Conservation (phyloP, 2,113 vertebrate genomes). For the Lota lota region DNA sequence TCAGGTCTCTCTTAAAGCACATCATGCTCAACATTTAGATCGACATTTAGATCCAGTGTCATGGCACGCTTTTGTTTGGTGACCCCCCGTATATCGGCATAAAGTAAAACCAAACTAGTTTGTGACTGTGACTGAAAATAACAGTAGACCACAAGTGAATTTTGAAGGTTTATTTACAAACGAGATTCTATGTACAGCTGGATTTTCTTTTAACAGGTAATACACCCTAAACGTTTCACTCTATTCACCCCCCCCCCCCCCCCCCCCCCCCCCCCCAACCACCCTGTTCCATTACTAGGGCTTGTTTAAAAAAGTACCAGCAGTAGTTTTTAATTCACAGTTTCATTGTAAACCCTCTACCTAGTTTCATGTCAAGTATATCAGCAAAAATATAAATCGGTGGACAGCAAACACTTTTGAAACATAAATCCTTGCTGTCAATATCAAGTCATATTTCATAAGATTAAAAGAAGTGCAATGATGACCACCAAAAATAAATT, state of each 20-base stretch:
- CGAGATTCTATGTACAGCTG: conserved; percentile 34
- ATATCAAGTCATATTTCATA: conserved; percentile 22
- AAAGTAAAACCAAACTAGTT: conserved; percentile 24
- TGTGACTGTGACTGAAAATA: conserved; percentile 13
- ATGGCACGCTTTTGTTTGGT: conserved; percentile 20
- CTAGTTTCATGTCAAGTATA: conserved; percentile 59
- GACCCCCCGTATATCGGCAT: conserved; percentile 23
- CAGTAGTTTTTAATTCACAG: conserved; percentile 67
- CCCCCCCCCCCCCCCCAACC: not conserved
- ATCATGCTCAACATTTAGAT: not conserved
- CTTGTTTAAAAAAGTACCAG: conserved; percentile 63
- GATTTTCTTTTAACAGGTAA: conserved; percentile 38
- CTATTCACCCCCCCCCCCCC: conserved; percentile 22
- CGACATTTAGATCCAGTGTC: conserved; percentile 10
- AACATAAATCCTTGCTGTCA: conserved; percentile 7
- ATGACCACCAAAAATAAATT: not conserved
- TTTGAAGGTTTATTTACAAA: conserved; percentile 69
- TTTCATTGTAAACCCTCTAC: conserved; percentile 59
- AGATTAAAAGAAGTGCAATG: conserved; percentile 32
- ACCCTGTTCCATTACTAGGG: conserved; percentile 14
- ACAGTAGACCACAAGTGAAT: conserved; percentile 7
- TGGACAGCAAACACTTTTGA: conserved; percentile 16
- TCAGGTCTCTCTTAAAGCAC: no score
- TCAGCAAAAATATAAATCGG: conserved; percentile 53
- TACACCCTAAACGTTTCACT: conserved; percentile 34